Evolutionary conservation across 1,140 invertebrate species (phyloP).

Genomic region (Drosophila pruinosa): DNA sequence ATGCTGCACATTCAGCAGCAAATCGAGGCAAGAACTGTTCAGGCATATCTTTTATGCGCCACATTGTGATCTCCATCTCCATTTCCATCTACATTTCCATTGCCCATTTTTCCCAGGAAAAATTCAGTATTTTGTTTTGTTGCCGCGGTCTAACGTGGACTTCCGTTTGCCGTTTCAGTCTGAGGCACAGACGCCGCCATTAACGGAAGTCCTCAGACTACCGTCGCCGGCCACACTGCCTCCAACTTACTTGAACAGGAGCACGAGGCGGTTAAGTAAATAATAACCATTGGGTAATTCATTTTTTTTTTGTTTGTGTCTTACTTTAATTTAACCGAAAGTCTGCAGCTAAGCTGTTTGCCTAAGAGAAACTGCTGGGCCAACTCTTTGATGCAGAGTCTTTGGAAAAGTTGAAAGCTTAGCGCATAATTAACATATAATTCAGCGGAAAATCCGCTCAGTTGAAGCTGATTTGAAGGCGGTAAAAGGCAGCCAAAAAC

Average conservation of each 20-base stretch:
- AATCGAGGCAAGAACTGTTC: slow-evolving; percentile 57
- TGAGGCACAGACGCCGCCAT: slow-evolving; percentile 59
- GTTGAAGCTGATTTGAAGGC: background rate
- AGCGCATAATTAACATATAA: slow-evolving; percentile 74
- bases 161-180: slow-evolving; percentile 69
- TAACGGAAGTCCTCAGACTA: slow-evolving; percentile 64
- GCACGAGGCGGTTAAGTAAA: background rate
- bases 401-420: slow-evolving; percentile 60
- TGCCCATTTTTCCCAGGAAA: slow-evolving; percentile 6
- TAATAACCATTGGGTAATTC: slow-evolving; percentile 12
- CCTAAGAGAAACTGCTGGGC: slow-evolving; percentile 24
- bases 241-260: background rate
- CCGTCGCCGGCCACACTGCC: slow-evolving; percentile 51
- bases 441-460: slow-evolving; percentile 59
- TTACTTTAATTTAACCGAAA: slow-evolving; percentile 12
- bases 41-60: slow-evolving; percentile 63
- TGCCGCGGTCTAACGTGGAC: slow-evolving; percentile 64
- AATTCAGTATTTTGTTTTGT: slow-evolving; percentile 27
- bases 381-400: slow-evolving; percentile 55
- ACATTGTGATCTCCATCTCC: slow-evolving; percentile 20
- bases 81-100: slow-evolving; percentile 19
- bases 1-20: slow-evolving; percentile 68
- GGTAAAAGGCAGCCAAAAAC: background rate
- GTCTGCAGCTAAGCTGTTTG: slow-evolving; percentile 48
- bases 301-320: background rate